These are phyloP conservation scores for Drosophila nebulosa DNA, from an alignment of 1,140 invertebrate genomes.

Conservation along the genomic window DNA sequence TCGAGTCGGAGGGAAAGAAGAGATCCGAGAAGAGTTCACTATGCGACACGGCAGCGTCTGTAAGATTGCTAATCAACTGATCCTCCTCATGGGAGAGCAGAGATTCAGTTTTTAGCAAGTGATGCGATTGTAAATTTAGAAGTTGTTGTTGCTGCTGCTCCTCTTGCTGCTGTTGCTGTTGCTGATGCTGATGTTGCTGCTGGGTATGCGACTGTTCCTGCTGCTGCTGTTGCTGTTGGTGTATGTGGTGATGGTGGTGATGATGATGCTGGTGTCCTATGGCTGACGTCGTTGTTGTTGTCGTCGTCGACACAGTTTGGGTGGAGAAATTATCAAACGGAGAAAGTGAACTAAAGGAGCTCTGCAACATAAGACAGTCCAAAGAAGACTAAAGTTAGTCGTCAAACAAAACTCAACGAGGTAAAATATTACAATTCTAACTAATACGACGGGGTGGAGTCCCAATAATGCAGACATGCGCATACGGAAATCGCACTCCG, in stretches of 20 bases:
- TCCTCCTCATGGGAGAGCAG: slow-evolving; percentile 73
- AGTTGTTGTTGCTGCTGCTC: slow-evolving; percentile 31
- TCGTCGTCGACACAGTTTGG: slow-evolving; percentile 61
- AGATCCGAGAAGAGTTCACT: slow-evolving; percentile 76
- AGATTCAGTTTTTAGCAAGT: slow-evolving; percentile 46
- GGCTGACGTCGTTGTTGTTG: slow-evolving; percentile 39
- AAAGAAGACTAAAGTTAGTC: slow-evolving; percentile 50
- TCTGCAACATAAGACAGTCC: slow-evolving; percentile 65
- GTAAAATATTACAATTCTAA: not conserved
- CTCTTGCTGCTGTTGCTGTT: slow-evolving; percentile 41
- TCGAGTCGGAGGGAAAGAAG: slow-evolving; percentile 75
- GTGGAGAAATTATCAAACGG: slow-evolving; percentile 79
- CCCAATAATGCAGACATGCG: slow-evolving; percentile 48
- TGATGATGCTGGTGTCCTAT: slow-evolving; percentile 42
- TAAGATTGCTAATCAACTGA: slow-evolving; percentile 72
- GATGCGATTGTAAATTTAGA: slow-evolving; percentile 28
- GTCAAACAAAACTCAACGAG: not conserved
- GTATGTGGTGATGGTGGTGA: slow-evolving; percentile 45
- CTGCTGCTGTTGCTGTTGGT: slow-evolving; percentile 27
- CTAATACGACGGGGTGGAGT: slow-evolving; percentile 46
- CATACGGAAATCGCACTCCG: slow-evolving; percentile 14
- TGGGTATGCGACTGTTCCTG: slow-evolving; percentile 37
- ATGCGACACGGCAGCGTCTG: slow-evolving; percentile 64
- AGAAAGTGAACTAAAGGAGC: slow-evolving; percentile 80
- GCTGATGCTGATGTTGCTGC: slow-evolving; percentile 47